Conservation (phyloP, 2,797 vertebrate genomes). For the Eleutherodactylus coqui region DNA sequence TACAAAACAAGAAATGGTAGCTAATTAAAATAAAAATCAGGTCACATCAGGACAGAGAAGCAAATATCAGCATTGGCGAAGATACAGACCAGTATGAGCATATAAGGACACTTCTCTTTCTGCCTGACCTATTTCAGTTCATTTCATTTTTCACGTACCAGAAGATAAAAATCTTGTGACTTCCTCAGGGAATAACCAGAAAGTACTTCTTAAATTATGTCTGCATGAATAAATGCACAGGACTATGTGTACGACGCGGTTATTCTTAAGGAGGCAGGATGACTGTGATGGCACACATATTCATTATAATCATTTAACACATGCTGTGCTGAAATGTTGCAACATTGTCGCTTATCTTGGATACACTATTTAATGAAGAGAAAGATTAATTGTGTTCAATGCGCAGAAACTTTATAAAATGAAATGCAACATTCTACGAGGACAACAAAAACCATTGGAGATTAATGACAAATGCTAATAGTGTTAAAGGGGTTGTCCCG, state of each 20-base stretch:
- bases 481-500: too few relatives aligned
- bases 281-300: slow-evolving; percentile 2
- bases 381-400: not conserved
- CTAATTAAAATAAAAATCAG: slow-evolving; percentile 40
- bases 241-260: slow-evolving; percentile 9
- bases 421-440: not conserved
- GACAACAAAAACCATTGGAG: not conserved
- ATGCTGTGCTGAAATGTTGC: not conserved
- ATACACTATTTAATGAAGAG: not conserved
- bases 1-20: not conserved
- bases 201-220: slow-evolving; percentile 59
- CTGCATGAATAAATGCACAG: slow-evolving; percentile 51
- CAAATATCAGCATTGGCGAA: slow-evolving; percentile 35
- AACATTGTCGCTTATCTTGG: not conserved
- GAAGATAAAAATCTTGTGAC: slow-evolving; percentile 60
- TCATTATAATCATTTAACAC: slow-evolving; percentile 48
- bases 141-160: slow-evolving; percentile 59
- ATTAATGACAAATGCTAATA: slow-evolving; percentile 21
- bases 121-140: slow-evolving; percentile 61
- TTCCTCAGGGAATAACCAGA: slow-evolving; percentile 59
- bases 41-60: slow-evolving; percentile 45
- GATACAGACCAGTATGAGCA: slow-evolving; percentile 33
- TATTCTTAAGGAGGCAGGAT: slow-evolving; percentile 11
- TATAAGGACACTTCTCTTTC: slow-evolving; percentile 52
- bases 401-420: too few relatives aligned